phyloP scores from a whole-genome alignment of 2,888 invertebrate genomes.

The Calameuta pallipes region DNA sequence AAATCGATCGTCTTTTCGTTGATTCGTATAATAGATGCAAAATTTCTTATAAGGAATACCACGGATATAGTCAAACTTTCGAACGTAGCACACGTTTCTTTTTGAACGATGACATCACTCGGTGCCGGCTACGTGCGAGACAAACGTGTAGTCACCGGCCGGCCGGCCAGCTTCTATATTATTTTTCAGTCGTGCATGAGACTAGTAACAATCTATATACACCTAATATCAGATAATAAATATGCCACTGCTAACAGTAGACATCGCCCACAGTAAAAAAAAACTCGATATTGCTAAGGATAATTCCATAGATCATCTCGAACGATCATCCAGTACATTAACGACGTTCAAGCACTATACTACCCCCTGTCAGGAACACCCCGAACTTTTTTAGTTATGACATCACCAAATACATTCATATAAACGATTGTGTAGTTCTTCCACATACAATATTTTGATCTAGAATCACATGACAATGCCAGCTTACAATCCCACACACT shows the following conservation, averaged over 20 bases:
- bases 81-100: background rate
- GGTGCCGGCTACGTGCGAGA: background rate
- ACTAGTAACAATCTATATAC: background rate
- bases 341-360: background rate
- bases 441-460: background rate
- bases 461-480: background rate
- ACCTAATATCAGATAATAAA: background rate
- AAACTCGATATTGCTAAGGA: background rate
- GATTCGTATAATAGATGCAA: background rate
- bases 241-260: background rate
- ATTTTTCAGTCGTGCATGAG: background rate
- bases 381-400: background rate
- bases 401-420: background rate
- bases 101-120: conserved; percentile 5
- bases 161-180: background rate
- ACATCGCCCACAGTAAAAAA: background rate
- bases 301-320: background rate
- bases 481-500: background rate
- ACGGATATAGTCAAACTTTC: background rate
- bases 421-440: background rate
- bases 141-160: conserved; percentile 3
- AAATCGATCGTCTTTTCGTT: background rate
- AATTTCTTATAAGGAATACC: background rate
- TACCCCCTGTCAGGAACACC: background rate
- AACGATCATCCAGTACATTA: background rate